Conservation (phyloP, 2,797 vertebrate genomes). For the Labeo calbasu region DNA sequence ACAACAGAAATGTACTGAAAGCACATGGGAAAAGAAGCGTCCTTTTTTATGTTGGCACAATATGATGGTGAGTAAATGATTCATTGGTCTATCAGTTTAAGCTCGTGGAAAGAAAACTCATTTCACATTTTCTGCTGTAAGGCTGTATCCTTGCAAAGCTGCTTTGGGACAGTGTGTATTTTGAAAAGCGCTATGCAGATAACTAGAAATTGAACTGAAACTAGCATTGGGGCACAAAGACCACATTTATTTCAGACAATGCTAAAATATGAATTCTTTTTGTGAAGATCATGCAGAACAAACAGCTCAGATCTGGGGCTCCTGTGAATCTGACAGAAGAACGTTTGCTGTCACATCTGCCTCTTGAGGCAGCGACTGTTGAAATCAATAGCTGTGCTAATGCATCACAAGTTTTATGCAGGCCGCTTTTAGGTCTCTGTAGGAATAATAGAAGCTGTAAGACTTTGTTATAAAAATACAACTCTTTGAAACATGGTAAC, state of each 20-base stretch:
- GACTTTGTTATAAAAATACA: conserved; percentile 6
- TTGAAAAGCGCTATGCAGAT: not conserved
- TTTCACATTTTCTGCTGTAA: not conserved
- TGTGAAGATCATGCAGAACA: conserved; percentile 19
- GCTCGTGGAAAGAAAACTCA: not conserved
- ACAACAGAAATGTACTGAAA: not conserved
- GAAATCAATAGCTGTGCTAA: conserved; percentile 14
- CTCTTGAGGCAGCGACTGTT: conserved; percentile 13
- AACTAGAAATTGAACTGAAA: not conserved
- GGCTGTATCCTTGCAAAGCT: not conserved
- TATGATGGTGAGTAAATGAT: not conserved
- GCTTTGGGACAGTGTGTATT: conserved; percentile 9
- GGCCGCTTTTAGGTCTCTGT: not conserved
- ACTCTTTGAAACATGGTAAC: not conserved
- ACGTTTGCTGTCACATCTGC: not conserved
- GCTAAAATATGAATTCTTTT: not conserved
- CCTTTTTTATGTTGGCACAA: not conserved
- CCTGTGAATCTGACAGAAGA: conserved; percentile 13
- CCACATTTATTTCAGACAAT: not conserved
- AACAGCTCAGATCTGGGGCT: conserved; percentile 10
- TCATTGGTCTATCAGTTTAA: not conserved
- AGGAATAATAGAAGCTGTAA: not conserved
- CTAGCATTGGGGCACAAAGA: not conserved
- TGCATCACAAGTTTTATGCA: not conserved
- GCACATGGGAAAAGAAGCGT: not conserved